These are phyloP conservation scores for Trichopoda pennipes DNA, from an alignment of 2,888 invertebrate species.

Conservation along the genomic window DNA sequence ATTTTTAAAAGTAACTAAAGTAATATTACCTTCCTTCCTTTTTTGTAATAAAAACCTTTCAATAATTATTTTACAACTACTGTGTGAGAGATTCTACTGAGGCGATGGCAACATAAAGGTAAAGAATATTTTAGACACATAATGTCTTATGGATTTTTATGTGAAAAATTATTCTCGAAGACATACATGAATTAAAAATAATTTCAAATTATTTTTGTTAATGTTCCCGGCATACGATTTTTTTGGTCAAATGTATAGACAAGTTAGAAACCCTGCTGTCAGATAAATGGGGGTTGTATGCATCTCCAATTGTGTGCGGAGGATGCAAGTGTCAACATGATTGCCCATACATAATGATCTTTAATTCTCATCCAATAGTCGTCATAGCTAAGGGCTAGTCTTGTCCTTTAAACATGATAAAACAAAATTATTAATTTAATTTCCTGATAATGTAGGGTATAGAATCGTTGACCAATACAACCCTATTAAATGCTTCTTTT, in stretches of 20 bases:
- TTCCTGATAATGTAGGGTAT: not conserved
- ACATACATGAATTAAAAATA: not conserved
- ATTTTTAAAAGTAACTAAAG: not conserved
- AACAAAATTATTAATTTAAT: too few species aligned
- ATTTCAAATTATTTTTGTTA: not conserved
- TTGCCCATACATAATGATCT: too few species aligned
- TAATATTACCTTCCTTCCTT: not conserved
- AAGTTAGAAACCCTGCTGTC: not conserved
- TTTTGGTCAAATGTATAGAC: not conserved
- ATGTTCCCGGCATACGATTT: not conserved
- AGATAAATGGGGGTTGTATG: not conserved
- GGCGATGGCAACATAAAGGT: not conserved
- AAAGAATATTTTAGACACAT: constrained; percentile 1
- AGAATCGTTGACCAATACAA: not conserved
- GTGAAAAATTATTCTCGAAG: not conserved
- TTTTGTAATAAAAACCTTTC: not conserved
- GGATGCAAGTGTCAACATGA: too few species aligned
- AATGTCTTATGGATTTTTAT: constrained; percentile 11
- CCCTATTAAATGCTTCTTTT: not conserved
- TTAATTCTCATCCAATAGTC: too few species aligned
- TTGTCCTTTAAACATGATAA: too few species aligned
- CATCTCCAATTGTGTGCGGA: too few species aligned
- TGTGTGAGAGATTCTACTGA: not conserved
- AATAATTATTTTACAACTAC: constrained; percentile 39
- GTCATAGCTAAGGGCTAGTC: too few species aligned